A percentile compares a stretch with the other conserved stretches of the same genome.
Evolutionary conservation across 2,888 invertebrate genomes (phyloP).

Genomic region (Noctua janthina): DNA sequence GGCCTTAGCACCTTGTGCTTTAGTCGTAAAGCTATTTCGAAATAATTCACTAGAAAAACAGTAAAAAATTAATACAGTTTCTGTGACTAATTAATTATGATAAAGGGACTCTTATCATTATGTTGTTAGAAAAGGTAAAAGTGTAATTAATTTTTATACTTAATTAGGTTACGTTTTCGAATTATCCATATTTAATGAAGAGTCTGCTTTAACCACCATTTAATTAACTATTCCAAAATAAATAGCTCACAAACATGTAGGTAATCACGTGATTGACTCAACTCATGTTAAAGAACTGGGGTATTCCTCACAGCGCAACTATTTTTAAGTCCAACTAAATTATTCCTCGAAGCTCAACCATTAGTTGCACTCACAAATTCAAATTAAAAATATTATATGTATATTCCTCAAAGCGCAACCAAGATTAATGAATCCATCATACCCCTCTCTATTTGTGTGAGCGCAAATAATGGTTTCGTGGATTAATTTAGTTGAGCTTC

Average conservation of each 20-base stretch:
- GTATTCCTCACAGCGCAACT: too few relatives aligned
- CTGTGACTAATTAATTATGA: background rate
- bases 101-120: background rate
- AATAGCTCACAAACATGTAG: background rate
- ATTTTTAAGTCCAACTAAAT: too few relatives aligned
- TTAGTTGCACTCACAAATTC: too few relatives aligned
- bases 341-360: too few relatives aligned
- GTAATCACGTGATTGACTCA: background rate
- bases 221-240: background rate
- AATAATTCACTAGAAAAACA: background rate
- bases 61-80: background rate
- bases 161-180: background rate
- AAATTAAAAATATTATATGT: too few relatives aligned
- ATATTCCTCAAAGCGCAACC: too few relatives aligned
- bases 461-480: too few relatives aligned
- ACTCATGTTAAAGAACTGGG: background rate
- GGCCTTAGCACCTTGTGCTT: background rate
- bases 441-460: too few relatives aligned
- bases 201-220: background rate
- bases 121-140: background rate
- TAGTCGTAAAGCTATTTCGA: background rate
- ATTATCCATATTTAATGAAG: constrained; percentile 4
- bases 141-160: background rate
- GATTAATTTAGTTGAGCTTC: too few relatives aligned
- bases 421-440: too few relatives aligned